Evolutionary conservation across 2,113 vertebrate genomes (phyloP).

Genomic region (Microtus oregoni): DNA sequence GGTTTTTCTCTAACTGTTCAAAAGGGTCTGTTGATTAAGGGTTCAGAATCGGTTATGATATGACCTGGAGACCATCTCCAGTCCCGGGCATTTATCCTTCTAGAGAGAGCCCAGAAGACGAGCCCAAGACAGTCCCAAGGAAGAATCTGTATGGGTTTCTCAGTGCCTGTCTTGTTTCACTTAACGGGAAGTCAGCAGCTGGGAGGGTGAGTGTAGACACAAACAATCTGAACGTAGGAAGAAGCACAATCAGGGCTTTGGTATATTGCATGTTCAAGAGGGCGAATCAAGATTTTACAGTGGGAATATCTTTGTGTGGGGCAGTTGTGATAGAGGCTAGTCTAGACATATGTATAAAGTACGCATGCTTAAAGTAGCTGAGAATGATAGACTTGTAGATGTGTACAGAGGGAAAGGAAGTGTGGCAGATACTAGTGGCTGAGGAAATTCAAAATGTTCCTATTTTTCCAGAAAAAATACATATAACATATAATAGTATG

Average conservation of each 20-base stretch:
- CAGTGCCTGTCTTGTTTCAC: neutral
- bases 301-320: neutral
- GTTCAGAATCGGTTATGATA: neutral
- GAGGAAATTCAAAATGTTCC: neutral
- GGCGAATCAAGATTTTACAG: neutral
- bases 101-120: neutral
- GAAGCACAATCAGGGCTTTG: no score
- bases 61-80: neutral
- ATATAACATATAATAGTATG: neutral
- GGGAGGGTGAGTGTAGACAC: neutral
- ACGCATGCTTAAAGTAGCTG: neutral
- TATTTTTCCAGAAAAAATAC: neutral
- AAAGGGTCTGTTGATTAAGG: neutral
- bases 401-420: neutral
- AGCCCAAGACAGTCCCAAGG: accelerated
- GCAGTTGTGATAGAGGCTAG: accelerated
- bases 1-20: neutral
- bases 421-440: neutral
- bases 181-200: no score
- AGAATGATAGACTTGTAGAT: neutral
- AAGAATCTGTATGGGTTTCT: no score
- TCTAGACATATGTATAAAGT: neutral
- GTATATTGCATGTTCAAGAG: no score
- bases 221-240: neutral
- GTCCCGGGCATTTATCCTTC: no score